Evolutionary conservation across 2,888 invertebrate species (phyloP).

Genomic region (Amaurobius ferox): DNA sequence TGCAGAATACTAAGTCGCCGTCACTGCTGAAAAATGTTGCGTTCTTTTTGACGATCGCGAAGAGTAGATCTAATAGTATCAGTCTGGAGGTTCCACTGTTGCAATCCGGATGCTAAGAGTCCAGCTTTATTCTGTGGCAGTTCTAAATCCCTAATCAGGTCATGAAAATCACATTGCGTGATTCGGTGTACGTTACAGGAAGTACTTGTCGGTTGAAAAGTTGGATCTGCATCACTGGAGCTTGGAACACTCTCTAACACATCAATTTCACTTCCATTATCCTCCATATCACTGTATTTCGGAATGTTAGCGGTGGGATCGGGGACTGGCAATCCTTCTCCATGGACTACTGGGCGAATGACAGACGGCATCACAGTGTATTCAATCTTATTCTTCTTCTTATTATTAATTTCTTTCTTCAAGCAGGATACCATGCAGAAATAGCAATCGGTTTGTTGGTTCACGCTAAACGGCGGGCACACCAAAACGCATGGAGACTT

Average conservation of each 20-base stretch:
- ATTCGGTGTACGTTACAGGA: too few species aligned
- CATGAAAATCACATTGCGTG: too few species aligned
- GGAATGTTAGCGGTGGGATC: conserved; percentile 9
- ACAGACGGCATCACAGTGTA: not conserved
- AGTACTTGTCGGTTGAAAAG: not conserved
- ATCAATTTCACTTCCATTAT: conserved; percentile 6
- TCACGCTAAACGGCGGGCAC: too few species aligned
- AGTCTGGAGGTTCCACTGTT: too few species aligned
- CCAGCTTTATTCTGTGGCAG: not conserved
- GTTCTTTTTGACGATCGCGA: too few species aligned
- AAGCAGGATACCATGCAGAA: conserved; percentile 11
- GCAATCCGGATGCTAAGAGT: conserved; percentile 15
- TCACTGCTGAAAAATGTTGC: conserved; percentile 4
- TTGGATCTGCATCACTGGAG: conserved; percentile 3
- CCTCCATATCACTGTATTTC: not conserved
- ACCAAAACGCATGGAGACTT: not conserved
- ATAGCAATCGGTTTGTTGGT: not conserved
- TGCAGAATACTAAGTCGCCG: conserved; percentile 2
- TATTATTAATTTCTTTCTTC: too few species aligned
- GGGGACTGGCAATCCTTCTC: not conserved
- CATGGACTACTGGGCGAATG: too few species aligned
- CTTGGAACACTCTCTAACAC: not conserved
- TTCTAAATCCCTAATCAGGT: too few species aligned
- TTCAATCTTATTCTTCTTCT: conserved; percentile 1
- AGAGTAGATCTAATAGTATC: not conserved